Evolutionary conservation across 1,140 invertebrate genomes (phyloP).

Genomic region (Bombus superbus): DNA sequence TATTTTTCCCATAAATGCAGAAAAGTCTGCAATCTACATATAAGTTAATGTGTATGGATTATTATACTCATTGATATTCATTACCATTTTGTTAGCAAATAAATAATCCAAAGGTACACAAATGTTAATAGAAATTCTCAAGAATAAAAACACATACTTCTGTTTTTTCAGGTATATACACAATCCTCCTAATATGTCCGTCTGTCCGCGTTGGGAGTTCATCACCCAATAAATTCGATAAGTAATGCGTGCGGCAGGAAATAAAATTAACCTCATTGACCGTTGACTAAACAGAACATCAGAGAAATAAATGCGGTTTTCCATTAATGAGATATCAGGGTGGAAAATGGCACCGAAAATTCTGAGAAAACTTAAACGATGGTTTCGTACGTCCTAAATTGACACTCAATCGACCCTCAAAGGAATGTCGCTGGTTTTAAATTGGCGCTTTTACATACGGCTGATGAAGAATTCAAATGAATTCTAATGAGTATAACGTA

Average conservation of each 20-base stretch:
- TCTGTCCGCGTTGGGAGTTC: neutral
- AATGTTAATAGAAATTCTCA: neutral
- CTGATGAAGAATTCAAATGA: conserved; percentile 50
- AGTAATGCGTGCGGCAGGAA: conserved; percentile 55
- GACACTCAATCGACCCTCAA: conserved; percentile 30
- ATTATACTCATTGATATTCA: too few species aligned
- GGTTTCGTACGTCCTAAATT: conserved; percentile 19
- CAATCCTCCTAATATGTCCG: neutral
- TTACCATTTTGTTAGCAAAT: too few species aligned
- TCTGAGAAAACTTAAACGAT: neutral
- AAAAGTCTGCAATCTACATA: too few species aligned
- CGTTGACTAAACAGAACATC: conserved; percentile 32
- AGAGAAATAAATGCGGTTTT: neutral
- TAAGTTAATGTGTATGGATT: too few species aligned
- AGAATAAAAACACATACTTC: neutral
- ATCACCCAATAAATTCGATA: conserved; percentile 36
- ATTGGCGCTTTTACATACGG: conserved; percentile 34
- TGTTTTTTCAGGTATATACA: neutral
- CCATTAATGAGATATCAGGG: neutral
- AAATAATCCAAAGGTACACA: neutral
- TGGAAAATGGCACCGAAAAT: conserved; percentile 5
- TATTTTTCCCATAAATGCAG: too few species aligned
- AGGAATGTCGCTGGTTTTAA: conserved; percentile 57
- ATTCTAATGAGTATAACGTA: conserved; percentile 65
- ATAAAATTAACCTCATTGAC: conserved; percentile 62